These are phyloP conservation scores for Galeruca laticollis DNA, from an alignment of 2,888 invertebrate species.

Conservation along the genomic window DNA sequence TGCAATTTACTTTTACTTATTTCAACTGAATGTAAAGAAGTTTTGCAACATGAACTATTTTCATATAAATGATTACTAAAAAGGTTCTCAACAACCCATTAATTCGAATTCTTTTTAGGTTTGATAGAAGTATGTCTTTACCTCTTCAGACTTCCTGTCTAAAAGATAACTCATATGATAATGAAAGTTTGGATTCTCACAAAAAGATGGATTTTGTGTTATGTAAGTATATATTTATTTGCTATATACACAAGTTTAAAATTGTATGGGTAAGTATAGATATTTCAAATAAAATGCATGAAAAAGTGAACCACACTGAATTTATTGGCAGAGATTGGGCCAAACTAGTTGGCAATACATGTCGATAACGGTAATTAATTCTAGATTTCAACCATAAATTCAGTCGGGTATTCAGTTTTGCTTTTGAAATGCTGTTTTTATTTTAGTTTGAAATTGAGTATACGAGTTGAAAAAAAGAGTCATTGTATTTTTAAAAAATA, in stretches of 20 bases:
- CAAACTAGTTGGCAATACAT: neutral
- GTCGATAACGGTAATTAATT: conserved; percentile 7
- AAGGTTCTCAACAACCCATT: neutral
- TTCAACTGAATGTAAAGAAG: too few species aligned
- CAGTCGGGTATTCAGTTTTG: conserved; percentile 23
- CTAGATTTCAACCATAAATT: conserved; percentile 30
- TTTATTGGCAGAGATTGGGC: conserved; percentile 28
- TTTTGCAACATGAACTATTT: too few species aligned
- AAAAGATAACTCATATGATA: conserved; percentile 68
- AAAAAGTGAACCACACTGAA: conserved; percentile 28
- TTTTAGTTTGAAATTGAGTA: conserved; percentile 24
- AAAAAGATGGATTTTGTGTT: conserved; percentile 87
- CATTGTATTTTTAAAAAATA: conserved; percentile 20
- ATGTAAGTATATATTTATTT: conserved; percentile 74
- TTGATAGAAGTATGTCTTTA: conserved; percentile 79
- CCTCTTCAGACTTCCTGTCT: conserved; percentile 70
- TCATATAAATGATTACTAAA: conserved; percentile 5
- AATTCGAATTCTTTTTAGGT: conserved; percentile 64
- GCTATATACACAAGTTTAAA: conserved; percentile 39
- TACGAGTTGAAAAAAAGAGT: conserved; percentile 12
- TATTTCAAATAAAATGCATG: conserved; percentile 44
- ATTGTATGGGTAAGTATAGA: conserved; percentile 50
- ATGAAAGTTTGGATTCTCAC: conserved; percentile 64
- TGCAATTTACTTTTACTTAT: conserved; percentile 11
- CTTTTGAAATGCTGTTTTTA: conserved; percentile 33